Conservation (phyloP, 2,113 vertebrate genomes). For the Mormyrus iriodes region DNA sequence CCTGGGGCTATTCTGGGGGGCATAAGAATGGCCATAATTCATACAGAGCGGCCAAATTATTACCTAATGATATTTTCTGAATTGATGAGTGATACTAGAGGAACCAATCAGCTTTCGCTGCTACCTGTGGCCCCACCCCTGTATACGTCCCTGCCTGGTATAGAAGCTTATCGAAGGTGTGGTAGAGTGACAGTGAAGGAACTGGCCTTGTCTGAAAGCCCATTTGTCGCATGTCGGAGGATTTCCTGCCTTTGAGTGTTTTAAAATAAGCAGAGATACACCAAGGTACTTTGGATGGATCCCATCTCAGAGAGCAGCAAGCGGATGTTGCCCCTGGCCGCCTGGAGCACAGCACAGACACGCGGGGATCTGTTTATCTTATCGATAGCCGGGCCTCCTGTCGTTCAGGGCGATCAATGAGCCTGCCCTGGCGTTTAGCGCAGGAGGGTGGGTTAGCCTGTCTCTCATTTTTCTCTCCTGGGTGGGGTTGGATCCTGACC, state of each 20-base stretch:
- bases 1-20: not conserved
- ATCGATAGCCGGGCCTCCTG: not conserved
- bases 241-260: not conserved
- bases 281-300: not conserved
- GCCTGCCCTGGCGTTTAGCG: not conserved
- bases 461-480: not conserved
- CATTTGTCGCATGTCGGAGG: not conserved
- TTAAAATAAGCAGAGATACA: not conserved
- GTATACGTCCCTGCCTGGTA: not conserved
- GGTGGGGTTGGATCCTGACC: conserved; percentile 24
- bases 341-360: not conserved
- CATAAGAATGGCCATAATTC: not conserved
- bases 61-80: not conserved
- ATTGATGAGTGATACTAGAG: not conserved
- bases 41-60: not conserved
- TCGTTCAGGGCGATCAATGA: not conserved
- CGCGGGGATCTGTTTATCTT: not conserved
- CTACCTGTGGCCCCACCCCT: not conserved
- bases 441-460: not conserved
- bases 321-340: not conserved
- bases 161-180: not conserved
- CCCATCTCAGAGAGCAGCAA: not conserved
- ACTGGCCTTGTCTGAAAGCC: not conserved
- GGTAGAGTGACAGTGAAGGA: not conserved
- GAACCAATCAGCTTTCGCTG: not conserved